phyloP scores from a whole-genome alignment of 2,888 invertebrate species.

The Perdita meconis region DNA sequence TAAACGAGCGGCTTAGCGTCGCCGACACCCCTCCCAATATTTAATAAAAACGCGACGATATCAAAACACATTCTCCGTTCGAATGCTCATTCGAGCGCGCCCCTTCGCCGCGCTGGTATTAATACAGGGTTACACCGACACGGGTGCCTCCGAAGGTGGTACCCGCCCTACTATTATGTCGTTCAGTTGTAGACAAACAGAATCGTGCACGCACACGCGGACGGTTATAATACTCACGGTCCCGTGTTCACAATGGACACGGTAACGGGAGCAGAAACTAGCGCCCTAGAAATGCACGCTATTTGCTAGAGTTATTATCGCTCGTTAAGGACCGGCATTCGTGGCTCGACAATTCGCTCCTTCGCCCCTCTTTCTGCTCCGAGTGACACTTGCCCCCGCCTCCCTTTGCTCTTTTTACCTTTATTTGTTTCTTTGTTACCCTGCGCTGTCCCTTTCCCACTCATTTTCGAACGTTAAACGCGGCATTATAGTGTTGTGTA shows the following conservation, averaged over 20 bases:
- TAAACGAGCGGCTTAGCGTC: conserved; percentile 57
- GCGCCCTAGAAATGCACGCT: conserved; percentile 57
- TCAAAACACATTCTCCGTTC: conserved; percentile 75
- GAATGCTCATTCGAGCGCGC: conserved; percentile 73
- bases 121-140: conserved; percentile 53
- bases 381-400: conserved; percentile 31
- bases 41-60: conserved; percentile 81
- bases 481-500: neutral
- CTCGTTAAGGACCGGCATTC: conserved; percentile 73
- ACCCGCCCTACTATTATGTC: conserved; percentile 19
- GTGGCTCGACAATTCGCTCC: conserved; percentile 62
- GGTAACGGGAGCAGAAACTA: conserved; percentile 47
- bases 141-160: conserved; percentile 41
- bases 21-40: conserved; percentile 72
- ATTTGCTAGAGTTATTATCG: conserved; percentile 78
- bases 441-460: conserved; percentile 29
- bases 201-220: neutral
- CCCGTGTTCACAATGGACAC: conserved; percentile 38
- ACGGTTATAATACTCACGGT: conserved; percentile 21
- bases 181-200: conserved; percentile 30
- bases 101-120: conserved; percentile 56
- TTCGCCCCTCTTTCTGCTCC: conserved; percentile 29
- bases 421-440: conserved; percentile 36
- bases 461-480: conserved; percentile 24
- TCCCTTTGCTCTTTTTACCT: conserved; percentile 20